A percentile compares a stretch with the other conserved stretches of the same genome.
Evolutionary conservation across 2,113 vertebrate genomes (phyloP).

Genomic region (Nannospalax galili): DNA sequence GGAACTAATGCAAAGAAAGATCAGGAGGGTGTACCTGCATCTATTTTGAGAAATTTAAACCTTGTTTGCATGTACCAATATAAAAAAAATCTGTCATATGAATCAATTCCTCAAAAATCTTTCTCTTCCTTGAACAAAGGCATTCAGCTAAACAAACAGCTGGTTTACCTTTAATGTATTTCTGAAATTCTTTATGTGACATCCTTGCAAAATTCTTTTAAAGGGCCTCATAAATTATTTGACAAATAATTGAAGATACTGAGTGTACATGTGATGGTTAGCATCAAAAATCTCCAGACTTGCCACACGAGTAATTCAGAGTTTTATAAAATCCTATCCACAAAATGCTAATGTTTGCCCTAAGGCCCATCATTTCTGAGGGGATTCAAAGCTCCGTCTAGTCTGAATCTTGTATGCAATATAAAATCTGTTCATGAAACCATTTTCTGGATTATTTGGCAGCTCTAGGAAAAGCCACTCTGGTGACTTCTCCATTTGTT

Average conservation of each 20-base stretch:
- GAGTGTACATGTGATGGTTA: not conserved
- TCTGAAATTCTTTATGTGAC: constrained; percentile 5
- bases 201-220: not conserved
- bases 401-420: not conserved
- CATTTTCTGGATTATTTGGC: constrained; percentile 47
- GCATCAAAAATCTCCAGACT: not conserved
- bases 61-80: not conserved
- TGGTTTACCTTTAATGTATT: constrained; percentile 7
- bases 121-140: constrained; percentile 1
- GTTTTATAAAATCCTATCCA: constrained; percentile 35
- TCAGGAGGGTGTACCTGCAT: not conserved
- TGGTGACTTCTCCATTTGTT: constrained; percentile 4
- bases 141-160: not conserved
- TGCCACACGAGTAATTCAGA: not conserved
- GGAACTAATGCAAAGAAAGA: not conserved
- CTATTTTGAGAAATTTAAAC: not conserved
- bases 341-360: not conserved
- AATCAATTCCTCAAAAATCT: not conserved
- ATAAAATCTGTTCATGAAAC: constrained; percentile 35
- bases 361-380: not conserved
- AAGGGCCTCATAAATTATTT: constrained; percentile 7
- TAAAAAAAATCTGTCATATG: not conserved
- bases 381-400: not conserved
- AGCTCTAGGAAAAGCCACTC: constrained; percentile 40
- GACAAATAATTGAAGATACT: not conserved